Conservation (phyloP, 2,797 vertebrate genomes). For the Onychomys torridus region DNA sequence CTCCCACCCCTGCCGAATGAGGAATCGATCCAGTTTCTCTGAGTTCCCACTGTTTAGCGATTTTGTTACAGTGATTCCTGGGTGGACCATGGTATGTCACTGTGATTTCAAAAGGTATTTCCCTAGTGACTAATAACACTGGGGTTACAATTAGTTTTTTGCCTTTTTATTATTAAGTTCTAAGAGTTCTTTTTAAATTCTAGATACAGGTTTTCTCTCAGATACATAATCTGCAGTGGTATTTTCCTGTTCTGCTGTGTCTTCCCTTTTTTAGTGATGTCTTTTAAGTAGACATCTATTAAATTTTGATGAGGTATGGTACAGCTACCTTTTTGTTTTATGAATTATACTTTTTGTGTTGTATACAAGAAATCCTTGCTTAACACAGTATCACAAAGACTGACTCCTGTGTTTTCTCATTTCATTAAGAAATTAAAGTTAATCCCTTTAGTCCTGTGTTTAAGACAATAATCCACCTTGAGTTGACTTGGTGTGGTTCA, state of each 20-base stretch:
- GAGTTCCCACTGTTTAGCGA: not conserved
- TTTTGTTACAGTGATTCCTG: not conserved
- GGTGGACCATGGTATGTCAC: not conserved
- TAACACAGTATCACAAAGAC: not conserved
- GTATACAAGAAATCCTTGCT: not conserved
- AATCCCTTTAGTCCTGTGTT: not conserved
- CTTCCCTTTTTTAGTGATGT: not conserved
- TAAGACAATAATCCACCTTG: not conserved
- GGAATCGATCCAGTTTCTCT: not conserved
- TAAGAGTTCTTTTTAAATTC: not conserved
- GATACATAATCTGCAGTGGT: not conserved
- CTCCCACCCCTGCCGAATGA: not conserved
- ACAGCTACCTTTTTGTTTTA: not conserved
- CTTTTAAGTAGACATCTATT: not conserved
- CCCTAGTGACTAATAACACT: not conserved
- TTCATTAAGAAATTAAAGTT: not conserved
- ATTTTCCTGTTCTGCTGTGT: not conserved
- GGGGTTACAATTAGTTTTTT: not conserved
- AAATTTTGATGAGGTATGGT: not conserved
- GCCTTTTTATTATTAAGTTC: not conserved
- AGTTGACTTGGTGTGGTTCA: not conserved
- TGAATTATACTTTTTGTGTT: not conserved
- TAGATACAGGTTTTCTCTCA: not conserved
- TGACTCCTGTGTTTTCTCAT: not conserved
- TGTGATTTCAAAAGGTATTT: conserved; percentile 43